phyloP scores from a whole-genome alignment of 2,113 vertebrate species.

The Bubalus kerabau region DNA sequence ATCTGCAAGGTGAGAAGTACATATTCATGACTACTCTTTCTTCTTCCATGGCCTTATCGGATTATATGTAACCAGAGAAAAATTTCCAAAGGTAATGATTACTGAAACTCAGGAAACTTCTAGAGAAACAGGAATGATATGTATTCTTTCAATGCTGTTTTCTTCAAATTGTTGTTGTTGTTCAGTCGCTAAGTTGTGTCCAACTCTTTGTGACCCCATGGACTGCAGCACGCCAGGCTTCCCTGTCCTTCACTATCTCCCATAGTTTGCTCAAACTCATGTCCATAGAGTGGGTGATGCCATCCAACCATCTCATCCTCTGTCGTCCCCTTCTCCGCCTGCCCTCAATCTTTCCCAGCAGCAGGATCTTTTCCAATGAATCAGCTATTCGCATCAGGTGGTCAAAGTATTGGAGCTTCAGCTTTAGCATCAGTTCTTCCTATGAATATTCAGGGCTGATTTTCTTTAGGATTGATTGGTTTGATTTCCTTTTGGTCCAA shows the following conservation, averaged over 20 bases:
- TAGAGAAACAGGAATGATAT: background rate
- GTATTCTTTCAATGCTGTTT: background rate
- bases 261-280: background rate
- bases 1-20: background rate
- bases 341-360: background rate
- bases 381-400: background rate
- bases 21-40: background rate
- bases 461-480: background rate
- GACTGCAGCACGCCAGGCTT: background rate
- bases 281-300: background rate
- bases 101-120: background rate
- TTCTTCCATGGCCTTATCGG: background rate
- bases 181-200: background rate
- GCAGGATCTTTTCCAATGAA: background rate
- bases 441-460: background rate
- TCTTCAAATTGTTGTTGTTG: background rate
- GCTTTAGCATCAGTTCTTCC: background rate
- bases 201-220: background rate
- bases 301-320: background rate
- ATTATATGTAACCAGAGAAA: background rate
- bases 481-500: background rate
- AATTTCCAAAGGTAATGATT: background rate
- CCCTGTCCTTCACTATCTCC: background rate
- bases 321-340: background rate
- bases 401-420: background rate